Base-by-base conservation (phyloP, 1,140 invertebrate species). In the Meteorus sp. region DNA sequence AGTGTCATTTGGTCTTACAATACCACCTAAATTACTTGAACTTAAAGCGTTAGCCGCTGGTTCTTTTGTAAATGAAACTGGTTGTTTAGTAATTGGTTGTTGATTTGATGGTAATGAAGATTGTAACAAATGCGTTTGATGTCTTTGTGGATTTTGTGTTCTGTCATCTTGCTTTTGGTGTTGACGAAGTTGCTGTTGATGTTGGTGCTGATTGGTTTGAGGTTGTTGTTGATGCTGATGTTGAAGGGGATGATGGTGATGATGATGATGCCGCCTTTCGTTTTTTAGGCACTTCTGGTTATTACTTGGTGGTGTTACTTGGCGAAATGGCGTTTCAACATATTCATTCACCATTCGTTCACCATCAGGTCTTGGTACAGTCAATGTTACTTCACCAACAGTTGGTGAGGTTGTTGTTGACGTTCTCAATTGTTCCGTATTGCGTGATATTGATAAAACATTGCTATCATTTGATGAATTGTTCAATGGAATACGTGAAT, bases 301-400 rank as follows among this genome's bases (percentile, higher is more conserved):
- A 61, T 60, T 62, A 47, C 43, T 6, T 60, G 31, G 51, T 60
- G n/a, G 52, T 48, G 58, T 68, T 27, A 69, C 61, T 67, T 69
- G 77, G 66, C 66, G 72, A 62, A 89, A 83, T 63, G 91, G 91
- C 57, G 90, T 89, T 71, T 94, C 91, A 72, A 93, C 90, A 81
- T 93, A 93, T 71, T 91, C 89, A 83, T 93, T 94, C 72, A 84
- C 85, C 67, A 85, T 83, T 62, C 91, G 82, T 74, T 91, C 89
- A 70, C 82, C 85, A 72, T 90, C 88, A 33, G 90, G 90, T 66
- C 90, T 82, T 43, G 90, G 91, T 70, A 86, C 84, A 64, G 85
- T 81, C 70, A 92, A 83, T 61, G 88, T 88, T 63, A 87, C 86
- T 69, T 76, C 76, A 13, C 70, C 69, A n/a, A 75, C 55, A 3